Base-by-base conservation (phyloP, 2,797 vertebrate genomes). In the Tokudaia muenninki region DNA sequence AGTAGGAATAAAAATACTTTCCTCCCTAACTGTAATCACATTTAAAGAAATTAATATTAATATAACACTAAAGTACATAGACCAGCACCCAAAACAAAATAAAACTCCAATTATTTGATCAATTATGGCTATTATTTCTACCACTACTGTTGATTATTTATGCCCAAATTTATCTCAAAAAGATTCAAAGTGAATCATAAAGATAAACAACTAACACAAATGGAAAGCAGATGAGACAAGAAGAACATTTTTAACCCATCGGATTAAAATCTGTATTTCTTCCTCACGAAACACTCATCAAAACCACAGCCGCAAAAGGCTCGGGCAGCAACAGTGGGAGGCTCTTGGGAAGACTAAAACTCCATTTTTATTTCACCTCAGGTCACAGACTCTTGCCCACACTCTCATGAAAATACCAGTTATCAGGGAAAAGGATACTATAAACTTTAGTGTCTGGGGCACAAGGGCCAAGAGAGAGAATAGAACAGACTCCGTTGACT, bases 281-380 rank as follows among this genome's bases (percentile, higher is more conserved):
- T 94, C 70, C 96, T 96, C 92, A 89, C 92, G 77, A 96, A 94
- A 89, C 78, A 87, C 41, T 83, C 55, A 82, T 82, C 95, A 90
- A 92, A 95, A 37, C 41, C 63, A 96, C 24, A 95, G 90, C 61
- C 93, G 87, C 86, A 78, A 93, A 94, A 94, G 88, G 79, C 31
- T 29, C 93, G 41, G 87, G 94, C 52, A 94, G 87, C 41, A 90
- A 91, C 55, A 93, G 81, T 63, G 50, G 92, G 94, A 92, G 72
- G 52, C 95, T 65, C 89, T 72, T 83, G 93, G 92, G 97, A 97
- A 96, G 79, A 81, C 61, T 94, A 80, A 96, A 96, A 44, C 67
- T 81, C 95, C 61, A 94, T 97, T 97, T 97, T 97, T 96, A 95
- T 98, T 96, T 98, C 81, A 87, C 79, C 97, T 96, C 94, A 79